These are phyloP conservation scores for Aphidius ervi DNA, from an alignment of 1,140 invertebrate species.

Conservation along the genomic window DNA sequence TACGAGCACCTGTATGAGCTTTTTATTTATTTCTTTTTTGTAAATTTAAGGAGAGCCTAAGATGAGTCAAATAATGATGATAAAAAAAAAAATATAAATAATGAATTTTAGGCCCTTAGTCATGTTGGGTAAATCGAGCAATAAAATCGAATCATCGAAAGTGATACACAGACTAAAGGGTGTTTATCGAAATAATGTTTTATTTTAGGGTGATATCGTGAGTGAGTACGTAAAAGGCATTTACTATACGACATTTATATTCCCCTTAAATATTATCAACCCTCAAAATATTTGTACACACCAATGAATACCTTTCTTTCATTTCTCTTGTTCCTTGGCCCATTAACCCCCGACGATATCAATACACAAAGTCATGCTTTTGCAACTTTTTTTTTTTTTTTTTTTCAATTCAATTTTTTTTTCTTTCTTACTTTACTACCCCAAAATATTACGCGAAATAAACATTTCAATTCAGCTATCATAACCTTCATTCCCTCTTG, in stretches of 20 bases:
- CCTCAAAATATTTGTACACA: too few species aligned
- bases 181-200: conserved; percentile 20
- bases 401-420: too few species aligned
- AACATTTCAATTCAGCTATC: conserved; percentile 1
- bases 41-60: too few species aligned
- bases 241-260: conserved; percentile 14
- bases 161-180: conserved; percentile 12
- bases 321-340: conserved; percentile 1
- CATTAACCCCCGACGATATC: not conserved
- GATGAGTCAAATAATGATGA: too few species aligned
- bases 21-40: too few species aligned
- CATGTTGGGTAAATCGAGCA: not conserved
- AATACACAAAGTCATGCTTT: too few species aligned
- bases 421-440: too few species aligned
- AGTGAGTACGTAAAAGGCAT: not conserved
- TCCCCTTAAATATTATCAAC: not conserved
- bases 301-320: conserved; percentile 8
- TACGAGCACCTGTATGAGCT: too few species aligned
- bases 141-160: conserved; percentile 24
- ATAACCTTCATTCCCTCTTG: not conserved
- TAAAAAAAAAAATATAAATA: too few species aligned
- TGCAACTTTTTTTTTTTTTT: too few species aligned
- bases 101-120: not conserved
- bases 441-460: conserved; percentile 5
- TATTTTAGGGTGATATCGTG: conserved; percentile 7